Base-by-base conservation (phyloP, 2,888 invertebrate genomes). In the Melipona beecheii region DNA sequence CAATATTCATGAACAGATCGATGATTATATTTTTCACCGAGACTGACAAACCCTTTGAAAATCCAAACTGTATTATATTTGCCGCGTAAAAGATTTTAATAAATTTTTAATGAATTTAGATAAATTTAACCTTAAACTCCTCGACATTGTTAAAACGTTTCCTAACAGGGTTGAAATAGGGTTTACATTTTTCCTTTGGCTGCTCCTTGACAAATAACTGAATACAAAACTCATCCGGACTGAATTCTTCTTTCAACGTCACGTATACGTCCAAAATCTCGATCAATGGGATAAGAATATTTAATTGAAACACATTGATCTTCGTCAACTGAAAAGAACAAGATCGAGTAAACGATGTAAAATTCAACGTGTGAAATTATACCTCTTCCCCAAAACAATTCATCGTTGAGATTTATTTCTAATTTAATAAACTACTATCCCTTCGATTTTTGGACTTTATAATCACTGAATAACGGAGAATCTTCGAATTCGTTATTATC, bases 1-100 rank as follows among this genome's bases (percentile, higher is more conserved):
- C 69, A 19, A 89, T 75, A 27, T 84, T 79, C 81, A 89, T 87
- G 17, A 89, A 88, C 19, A 88, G 75, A 54, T 88, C 80, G 15
- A 78, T 68, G 2, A 86, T 69, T 13, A 72, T 13, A 60, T 72
- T 60, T 27, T 81, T 83, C 31, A 69, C 6, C 19, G 73, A 54
- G 27, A 19, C 13, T 13, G 84, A 31, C 19, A 81, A 13, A 24
- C 19, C 60, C 87, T 87, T 71, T 6, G 62, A 52, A 71, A 21
- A 24, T 58, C 13, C 36, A 19, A 36, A 74, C 62, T 2, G 58
- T 19, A 24, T 24, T 52, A 24, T 6, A 49, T 27, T 52, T 31
- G 11, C 50, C 24, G 2, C 0, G 1, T 52, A 0, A 66, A 43
- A n/a, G 24, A 15, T 11, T 50, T 36, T 2, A 2, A 1, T 36